These are phyloP conservation scores for Meandrina meandrites DNA, from an alignment of 92 coral and sea anemone genomes.

Conservation along the genomic window DNA sequence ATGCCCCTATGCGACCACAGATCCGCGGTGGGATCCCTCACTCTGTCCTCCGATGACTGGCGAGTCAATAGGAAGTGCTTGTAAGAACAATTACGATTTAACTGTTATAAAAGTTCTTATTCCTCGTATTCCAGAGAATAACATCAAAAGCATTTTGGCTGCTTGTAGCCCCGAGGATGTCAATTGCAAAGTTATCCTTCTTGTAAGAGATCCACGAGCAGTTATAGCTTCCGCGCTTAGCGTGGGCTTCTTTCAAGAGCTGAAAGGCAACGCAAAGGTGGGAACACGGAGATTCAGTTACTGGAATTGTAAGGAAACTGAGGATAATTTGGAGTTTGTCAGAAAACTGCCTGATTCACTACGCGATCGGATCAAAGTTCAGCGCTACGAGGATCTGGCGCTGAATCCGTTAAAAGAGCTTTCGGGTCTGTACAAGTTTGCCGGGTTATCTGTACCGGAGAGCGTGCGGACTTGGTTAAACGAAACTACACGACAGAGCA, in stretches of 20 bases:
- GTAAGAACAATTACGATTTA: conserved; percentile 35
- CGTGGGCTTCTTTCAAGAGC: conserved; percentile 33
- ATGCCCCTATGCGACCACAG: conserved; percentile 36
- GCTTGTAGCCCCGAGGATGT: conserved; percentile 29
- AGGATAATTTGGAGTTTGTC: conserved; percentile 27
- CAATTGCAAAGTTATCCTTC: conserved; percentile 45
- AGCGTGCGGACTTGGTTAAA: conserved; percentile 42
- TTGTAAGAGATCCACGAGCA: conserved; percentile 52
- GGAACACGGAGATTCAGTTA: conserved; percentile 39
- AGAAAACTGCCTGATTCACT: conserved; percentile 15
- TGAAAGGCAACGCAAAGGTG: neutral
- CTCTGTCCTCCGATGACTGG: conserved; percentile 47
- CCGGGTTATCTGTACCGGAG: conserved; percentile 34
- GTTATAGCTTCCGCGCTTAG: conserved; percentile 46
- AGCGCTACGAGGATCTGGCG: conserved; percentile 57
- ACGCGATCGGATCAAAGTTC: conserved; percentile 25
- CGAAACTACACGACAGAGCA: conserved; percentile 34
- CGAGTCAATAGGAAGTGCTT: conserved; percentile 27
- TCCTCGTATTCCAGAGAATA: conserved; percentile 32
- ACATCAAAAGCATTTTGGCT: conserved; percentile 19
- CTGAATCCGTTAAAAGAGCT: conserved; percentile 34
- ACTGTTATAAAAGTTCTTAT: conserved; percentile 54
- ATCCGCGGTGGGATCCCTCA: conserved; percentile 35
- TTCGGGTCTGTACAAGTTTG: conserved; percentile 37
- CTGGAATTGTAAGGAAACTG: conserved; percentile 43